Evolutionary conservation across 1,140 invertebrate genomes (phyloP), one percentile per base, ranked within the genome.

Genomic region (Portunus trituberculatus): DNA sequence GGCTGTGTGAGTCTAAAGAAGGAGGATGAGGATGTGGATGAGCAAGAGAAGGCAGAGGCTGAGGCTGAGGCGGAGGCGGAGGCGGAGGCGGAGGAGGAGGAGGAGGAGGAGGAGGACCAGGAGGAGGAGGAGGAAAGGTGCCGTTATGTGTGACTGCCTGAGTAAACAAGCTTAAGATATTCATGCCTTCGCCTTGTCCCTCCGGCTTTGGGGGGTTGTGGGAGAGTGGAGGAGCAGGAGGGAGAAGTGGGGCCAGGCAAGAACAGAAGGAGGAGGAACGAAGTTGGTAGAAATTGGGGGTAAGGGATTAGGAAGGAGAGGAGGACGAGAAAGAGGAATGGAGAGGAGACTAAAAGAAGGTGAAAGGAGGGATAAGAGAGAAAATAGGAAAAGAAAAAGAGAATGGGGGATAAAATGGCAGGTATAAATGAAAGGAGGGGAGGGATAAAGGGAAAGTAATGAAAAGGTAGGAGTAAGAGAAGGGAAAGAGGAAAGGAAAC

Each of bases 151-250:
- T 87, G 84, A 39, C 31, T 87, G 84, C 39, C 84, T 32, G 84
- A 87, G 84, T 87, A 87, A 87, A 87, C 39, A 32, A 7, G 39
- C 67, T 76, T 76, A 76, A 76, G 67, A 76, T 76, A 76, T 76
- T 76, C 67, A 76, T 76, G 67, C 25, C 67, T n/a, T 7, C 6
- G 67, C 67, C 67, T 76, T 25, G 67, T 76, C 20, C 67, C 67
- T 76, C 67, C 20, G 67, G 25, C 67, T 20, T n/a, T 39, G 1
- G 76, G 76, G 16, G 84, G 83, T 28, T 25, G 84, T 16, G 10
- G 46, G 48, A 3, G 45, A 28, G 89, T 10, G 89, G 89, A 45
- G 45, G 87, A 45, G 87, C 8, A 20, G 45, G 20, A 8, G 87
- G 87, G 45, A 29, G 25, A 39, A 29, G 87, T 10, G 39, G 87